phyloP scores from a whole-genome alignment of 1,140 invertebrate genomes.

The Drosophila melanica region DNA sequence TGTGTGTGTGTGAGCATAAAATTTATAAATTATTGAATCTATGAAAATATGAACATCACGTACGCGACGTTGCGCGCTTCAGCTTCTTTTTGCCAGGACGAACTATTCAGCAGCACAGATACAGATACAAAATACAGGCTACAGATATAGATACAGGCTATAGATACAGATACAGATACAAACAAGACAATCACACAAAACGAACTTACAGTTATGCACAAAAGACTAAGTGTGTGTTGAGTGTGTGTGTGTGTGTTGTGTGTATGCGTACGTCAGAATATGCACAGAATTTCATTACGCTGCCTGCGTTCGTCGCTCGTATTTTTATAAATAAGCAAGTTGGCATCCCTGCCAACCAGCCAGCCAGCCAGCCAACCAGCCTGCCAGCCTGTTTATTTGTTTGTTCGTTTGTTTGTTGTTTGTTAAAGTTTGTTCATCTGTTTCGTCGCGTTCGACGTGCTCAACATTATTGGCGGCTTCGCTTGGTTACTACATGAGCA shows the following conservation, averaged over 20 bases:
- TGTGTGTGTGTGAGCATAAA: constrained; percentile 60
- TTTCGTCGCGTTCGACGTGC: constrained; percentile 59
- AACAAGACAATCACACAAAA: constrained; percentile 67
- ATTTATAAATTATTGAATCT: constrained; percentile 82
- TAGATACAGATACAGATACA: constrained; percentile 2
- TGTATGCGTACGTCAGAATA: constrained; percentile 62
- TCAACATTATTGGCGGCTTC: constrained; percentile 43
- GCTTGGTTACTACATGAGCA: background rate
- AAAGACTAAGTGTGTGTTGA: constrained; percentile 19
- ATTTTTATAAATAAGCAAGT: constrained; percentile 77
- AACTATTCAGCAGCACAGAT: constrained; percentile 49
- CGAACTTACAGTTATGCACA: constrained; percentile 71
- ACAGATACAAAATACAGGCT: constrained; percentile 20
- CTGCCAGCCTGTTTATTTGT: constrained; percentile 18
- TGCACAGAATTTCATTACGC: constrained; percentile 80
- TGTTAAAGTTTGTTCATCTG: constrained; percentile 74
- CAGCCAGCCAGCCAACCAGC: constrained; percentile 8
- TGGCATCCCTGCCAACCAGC: constrained; percentile 38
- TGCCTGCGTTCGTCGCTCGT: constrained; percentile 39
- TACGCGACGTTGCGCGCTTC: constrained; percentile 45
- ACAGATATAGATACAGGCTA: constrained; percentile 30
- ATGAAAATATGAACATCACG: constrained; percentile 82
- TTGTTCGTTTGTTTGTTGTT: constrained; percentile 54
- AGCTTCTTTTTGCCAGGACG: constrained; percentile 12
- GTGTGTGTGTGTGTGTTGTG: constrained; percentile 14